Evolutionary conservation across 2,113 vertebrate species (phyloP).

Genomic region (Podocnemis expansa): DNA sequence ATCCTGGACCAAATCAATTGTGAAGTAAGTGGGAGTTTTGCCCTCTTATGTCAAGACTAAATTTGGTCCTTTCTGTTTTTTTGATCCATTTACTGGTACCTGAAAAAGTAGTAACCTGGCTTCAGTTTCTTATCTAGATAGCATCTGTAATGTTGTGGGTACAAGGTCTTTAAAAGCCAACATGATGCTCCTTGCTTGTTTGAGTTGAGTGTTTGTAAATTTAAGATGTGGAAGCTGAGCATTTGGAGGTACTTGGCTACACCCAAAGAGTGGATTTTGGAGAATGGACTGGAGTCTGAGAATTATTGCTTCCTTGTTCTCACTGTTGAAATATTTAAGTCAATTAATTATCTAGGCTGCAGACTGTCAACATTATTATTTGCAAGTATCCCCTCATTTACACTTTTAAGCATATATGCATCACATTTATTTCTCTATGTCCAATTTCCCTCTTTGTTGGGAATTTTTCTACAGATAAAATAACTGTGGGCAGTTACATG

Average conservation of each 20-base stretch:
- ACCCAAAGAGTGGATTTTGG: neutral
- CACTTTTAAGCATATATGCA: neutral
- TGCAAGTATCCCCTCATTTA: neutral
- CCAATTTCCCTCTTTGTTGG: neutral
- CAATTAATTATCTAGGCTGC: neutral
- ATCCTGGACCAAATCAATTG: neutral
- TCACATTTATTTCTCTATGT: neutral
- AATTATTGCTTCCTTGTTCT: neutral
- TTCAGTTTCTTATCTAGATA: neutral
- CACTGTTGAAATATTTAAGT: neutral
- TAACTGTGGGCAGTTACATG: constrained; percentile 94
- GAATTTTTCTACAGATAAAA: constrained; percentile 85
- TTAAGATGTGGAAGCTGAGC: neutral
- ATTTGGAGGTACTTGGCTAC: neutral
- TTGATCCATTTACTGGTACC: neutral
- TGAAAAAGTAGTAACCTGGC: neutral
- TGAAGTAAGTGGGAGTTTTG: neutral
- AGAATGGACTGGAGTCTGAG: neutral
- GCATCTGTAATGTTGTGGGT: rapidly evolving
- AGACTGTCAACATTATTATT: neutral
- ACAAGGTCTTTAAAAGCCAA: neutral
- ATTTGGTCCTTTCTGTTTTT: neutral
- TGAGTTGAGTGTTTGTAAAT: neutral
- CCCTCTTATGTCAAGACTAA: neutral
- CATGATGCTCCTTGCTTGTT: neutral